phyloP scores from a whole-genome alignment of 2,797 vertebrate species.

The Pristis pectinata region DNA sequence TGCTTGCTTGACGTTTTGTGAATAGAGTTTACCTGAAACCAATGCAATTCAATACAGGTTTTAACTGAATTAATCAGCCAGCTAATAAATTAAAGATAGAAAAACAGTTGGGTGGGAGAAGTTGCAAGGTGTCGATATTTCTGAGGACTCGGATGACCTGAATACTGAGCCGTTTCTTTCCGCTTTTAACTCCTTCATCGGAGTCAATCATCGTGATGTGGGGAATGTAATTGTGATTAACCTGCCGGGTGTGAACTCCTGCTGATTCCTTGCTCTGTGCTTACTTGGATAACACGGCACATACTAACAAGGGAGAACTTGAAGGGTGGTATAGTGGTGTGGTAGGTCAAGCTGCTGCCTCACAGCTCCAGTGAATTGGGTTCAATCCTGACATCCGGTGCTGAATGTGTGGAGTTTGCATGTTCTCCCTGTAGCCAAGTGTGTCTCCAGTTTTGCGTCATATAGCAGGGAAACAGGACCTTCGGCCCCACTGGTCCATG shows the following conservation, averaged over 20 bases:
- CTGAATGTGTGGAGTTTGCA: no score
- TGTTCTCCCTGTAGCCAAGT: no score
- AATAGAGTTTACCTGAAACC: slow-evolving; percentile 35
- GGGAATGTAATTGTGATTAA: background rate
- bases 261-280: background rate
- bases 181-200: background rate
- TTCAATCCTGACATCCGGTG: no score
- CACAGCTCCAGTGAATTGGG: no score
- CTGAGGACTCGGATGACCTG: background rate
- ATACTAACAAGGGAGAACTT: no score
- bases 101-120: background rate
- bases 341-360: background rate
- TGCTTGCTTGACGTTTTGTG: background rate
- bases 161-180: background rate
- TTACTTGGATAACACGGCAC: background rate
- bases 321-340: background rate
- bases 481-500: no score
- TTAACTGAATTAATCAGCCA: slow-evolving; percentile 32
- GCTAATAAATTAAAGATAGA: background rate
- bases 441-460: no score
- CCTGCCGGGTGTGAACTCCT: background rate
- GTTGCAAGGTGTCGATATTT: background rate
- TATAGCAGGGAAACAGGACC: no score
- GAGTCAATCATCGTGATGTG: no score
- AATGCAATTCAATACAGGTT: slow-evolving; percentile 1